Evolutionary conservation across 2,888 invertebrate genomes (phyloP).

Genomic region (Andrena camellia): DNA sequence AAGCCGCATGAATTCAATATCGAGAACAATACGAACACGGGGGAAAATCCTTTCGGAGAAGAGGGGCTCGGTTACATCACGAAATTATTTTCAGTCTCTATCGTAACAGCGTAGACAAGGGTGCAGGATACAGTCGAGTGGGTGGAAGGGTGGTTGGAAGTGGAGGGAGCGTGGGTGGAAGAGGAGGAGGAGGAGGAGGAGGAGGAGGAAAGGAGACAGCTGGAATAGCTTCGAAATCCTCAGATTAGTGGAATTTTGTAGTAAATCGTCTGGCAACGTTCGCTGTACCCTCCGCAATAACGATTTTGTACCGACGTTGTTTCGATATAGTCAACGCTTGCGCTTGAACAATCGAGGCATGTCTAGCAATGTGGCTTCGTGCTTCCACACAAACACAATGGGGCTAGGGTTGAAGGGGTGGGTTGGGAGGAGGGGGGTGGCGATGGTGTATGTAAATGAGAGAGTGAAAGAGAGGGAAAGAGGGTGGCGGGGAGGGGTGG

Average conservation of each 20-base stretch:
- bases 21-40: constrained; percentile 18
- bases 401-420: constrained; percentile 7
- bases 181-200: neutral
- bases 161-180: neutral
- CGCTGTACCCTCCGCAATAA: constrained; percentile 65
- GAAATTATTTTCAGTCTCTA: constrained; percentile 51
- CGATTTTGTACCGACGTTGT: constrained; percentile 68
- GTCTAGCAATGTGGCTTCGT: constrained; percentile 51
- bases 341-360: constrained; percentile 58
- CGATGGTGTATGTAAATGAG: constrained; percentile 38
- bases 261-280: constrained; percentile 58
- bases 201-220: neutral
- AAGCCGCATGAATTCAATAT: constrained; percentile 44
- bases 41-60: constrained; percentile 17
- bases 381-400: constrained; percentile 45
- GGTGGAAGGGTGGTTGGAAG: too few species aligned
- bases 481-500: neutral
- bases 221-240: constrained; percentile 59
- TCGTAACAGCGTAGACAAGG: constrained; percentile 6
- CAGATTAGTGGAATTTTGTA: constrained; percentile 68
- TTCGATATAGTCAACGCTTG: constrained; percentile 58
- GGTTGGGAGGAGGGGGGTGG: neutral
- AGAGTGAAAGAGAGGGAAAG: neutral
- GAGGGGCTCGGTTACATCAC: constrained; percentile 33
- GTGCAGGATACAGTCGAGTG: too few species aligned